Evolutionary conservation across 1,140 invertebrate genomes (phyloP).

Genomic region (Platorchestia sp.): DNA sequence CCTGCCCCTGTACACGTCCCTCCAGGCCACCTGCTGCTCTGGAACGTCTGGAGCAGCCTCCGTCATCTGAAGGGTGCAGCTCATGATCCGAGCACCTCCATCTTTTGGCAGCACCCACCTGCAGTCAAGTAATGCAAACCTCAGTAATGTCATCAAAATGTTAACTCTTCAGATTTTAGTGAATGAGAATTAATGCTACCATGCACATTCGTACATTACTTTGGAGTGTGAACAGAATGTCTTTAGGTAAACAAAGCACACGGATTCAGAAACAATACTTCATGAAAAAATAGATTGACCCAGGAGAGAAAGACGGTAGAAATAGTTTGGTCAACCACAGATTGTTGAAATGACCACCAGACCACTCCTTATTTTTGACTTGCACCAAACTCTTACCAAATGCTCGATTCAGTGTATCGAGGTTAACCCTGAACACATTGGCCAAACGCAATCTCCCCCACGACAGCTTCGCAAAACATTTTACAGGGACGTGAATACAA

Average conservation of each 20-base stretch:
- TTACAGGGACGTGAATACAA: neutral
- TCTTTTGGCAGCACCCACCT: slow-evolving; percentile 80
- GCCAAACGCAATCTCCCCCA: neutral
- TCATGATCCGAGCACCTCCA: slow-evolving; percentile 83
- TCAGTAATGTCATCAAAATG: neutral
- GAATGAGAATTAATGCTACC: neutral
- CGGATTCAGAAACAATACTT: too few relatives aligned
- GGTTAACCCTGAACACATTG: neutral
- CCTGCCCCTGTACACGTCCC: slow-evolving; percentile 79
- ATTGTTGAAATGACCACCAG: neutral
- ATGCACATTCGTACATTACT: neutral
- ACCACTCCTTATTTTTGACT: neutral
- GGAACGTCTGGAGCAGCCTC: slow-evolving; percentile 64
- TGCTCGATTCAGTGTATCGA: neutral
- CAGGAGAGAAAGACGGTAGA: neutral
- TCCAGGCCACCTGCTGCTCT: slow-evolving; percentile 73
- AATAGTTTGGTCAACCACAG: neutral
- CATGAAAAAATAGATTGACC: neutral
- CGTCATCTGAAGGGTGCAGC: slow-evolving; percentile 86
- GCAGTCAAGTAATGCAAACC: slow-evolving; percentile 66
- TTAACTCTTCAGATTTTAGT: neutral
- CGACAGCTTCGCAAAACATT: neutral
- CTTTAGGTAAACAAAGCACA: too few relatives aligned
- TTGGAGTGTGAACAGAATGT: neutral
- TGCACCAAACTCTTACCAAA: too few relatives aligned